A percentile compares a stretch with the other conserved stretches of the same genome.
Evolutionary conservation across 53 echinoderm and acorn worm genomes (phyloP).

Genomic region (Paracentrotus lividus): DNA sequence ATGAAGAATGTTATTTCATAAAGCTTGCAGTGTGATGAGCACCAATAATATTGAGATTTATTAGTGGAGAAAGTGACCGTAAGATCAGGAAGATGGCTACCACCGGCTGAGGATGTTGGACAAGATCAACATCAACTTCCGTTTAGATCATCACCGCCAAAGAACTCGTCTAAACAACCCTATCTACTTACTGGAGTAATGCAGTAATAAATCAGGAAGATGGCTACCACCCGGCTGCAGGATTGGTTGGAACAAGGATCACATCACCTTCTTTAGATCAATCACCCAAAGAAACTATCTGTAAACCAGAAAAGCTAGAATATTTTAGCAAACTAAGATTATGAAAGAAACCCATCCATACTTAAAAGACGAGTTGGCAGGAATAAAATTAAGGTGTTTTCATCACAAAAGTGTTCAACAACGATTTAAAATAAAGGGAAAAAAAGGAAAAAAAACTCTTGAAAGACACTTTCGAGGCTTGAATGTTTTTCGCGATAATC

Average conservation of each 20-base stretch:
- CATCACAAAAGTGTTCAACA: too few species aligned
- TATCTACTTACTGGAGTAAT: constrained; percentile 65
- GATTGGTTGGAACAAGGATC: constrained; percentile 95
- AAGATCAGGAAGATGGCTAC: constrained; percentile 94
- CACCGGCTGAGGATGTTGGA: constrained; percentile 97
- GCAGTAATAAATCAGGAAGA: constrained; percentile 85
- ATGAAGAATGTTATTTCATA: too few species aligned
- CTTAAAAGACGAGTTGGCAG: not conserved
- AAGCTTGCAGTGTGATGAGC: too few species aligned
- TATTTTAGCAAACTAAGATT: too few species aligned
- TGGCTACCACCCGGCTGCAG: constrained; percentile 94
- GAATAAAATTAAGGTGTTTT: too few species aligned
- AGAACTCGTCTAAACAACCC: constrained; percentile 26
- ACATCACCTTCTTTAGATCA: constrained; percentile 93
- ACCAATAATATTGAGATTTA: not conserved
- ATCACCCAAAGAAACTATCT: constrained; percentile 74
- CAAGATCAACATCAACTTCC: constrained; percentile 93
- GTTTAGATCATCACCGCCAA: constrained; percentile 87
- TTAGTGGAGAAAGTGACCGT: constrained; percentile 60
- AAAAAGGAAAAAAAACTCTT: too few species aligned
- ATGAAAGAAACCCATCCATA: not conserved
- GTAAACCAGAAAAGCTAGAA: too few species aligned
- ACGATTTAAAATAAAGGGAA: too few species aligned
- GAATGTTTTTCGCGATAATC: too few species aligned
- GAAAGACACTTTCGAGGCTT: too few species aligned